These are phyloP conservation scores for Pristiophorus japonicus DNA, from an alignment of 2,113 vertebrate species.

Conservation along the genomic window DNA sequence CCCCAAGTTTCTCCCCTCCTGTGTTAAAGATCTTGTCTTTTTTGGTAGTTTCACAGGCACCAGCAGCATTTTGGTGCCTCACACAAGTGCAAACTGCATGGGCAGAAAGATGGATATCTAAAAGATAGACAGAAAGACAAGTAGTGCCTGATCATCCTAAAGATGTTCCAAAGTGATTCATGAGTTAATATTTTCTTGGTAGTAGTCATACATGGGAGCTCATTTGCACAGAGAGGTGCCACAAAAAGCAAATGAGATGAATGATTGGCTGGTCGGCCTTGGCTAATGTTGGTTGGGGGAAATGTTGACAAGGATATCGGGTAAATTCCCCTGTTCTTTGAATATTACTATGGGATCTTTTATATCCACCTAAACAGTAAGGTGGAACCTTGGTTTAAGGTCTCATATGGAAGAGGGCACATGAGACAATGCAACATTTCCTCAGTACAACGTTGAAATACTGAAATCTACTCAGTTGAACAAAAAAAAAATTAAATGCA, in stretches of 20 bases:
- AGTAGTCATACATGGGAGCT: not conserved
- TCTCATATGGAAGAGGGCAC: not conserved
- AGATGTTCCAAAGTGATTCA: not conserved
- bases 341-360: not conserved
- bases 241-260: not conserved
- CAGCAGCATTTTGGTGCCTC: not conserved
- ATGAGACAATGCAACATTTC: not conserved
- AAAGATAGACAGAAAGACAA: not conserved
- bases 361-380: not conserved
- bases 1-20: not conserved
- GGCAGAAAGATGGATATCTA: not conserved
- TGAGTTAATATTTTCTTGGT: not conserved
- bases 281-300: not conserved
- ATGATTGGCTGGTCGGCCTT: not conserved
- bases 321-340: too few relatives aligned
- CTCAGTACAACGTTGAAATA: not conserved
- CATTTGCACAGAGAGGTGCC: not conserved
- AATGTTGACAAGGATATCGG: not conserved
- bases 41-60: not conserved
- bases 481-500: not conserved
- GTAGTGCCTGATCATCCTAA: not conserved
- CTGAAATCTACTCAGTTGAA: not conserved
- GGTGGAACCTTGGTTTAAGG: not conserved
- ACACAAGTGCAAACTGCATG: not conserved
- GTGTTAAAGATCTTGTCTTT: not conserved